phyloP scores from a whole-genome alignment of 2,797 vertebrate species.

The Arremon aurantiirostris region DNA sequence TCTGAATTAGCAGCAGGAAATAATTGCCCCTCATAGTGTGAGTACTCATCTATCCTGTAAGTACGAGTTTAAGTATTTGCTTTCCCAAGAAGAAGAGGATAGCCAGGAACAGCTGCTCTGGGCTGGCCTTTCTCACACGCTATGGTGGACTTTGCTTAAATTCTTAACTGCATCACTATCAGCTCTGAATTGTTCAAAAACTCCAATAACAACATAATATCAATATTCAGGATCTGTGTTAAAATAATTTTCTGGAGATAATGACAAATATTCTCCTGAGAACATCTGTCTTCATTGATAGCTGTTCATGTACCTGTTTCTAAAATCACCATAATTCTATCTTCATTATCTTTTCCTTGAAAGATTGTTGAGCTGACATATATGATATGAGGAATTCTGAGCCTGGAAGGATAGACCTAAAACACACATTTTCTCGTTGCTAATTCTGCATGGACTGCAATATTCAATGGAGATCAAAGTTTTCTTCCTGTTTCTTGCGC shows the following conservation, averaged over 20 bases:
- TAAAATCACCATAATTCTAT: not conserved
- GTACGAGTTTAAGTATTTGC: not conserved
- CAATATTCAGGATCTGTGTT: not conserved
- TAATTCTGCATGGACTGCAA: not conserved
- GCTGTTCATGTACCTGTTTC: not conserved
- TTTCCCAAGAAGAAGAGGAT: not conserved
- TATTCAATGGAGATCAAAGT: not conserved
- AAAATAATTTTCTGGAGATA: not conserved
- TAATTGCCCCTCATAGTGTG: not conserved
- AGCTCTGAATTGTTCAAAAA: not conserved
- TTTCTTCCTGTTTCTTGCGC: not conserved
- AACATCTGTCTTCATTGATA: not conserved
- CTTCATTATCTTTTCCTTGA: not conserved
- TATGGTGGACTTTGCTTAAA: not conserved
- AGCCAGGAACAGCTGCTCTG: not conserved
- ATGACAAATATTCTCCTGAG: not conserved
- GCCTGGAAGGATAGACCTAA: not conserved
- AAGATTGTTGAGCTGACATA: not conserved
- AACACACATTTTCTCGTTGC: not conserved
- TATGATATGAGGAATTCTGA: not conserved
- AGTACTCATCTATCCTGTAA: not conserved
- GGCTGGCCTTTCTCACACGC: not conserved
- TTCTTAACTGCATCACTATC: not conserved
- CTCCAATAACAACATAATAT: not conserved
- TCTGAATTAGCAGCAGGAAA: not conserved